Base-by-base conservation (phyloP, 2,888 invertebrate genomes). In the Ichneumoninae sp. region DNA sequence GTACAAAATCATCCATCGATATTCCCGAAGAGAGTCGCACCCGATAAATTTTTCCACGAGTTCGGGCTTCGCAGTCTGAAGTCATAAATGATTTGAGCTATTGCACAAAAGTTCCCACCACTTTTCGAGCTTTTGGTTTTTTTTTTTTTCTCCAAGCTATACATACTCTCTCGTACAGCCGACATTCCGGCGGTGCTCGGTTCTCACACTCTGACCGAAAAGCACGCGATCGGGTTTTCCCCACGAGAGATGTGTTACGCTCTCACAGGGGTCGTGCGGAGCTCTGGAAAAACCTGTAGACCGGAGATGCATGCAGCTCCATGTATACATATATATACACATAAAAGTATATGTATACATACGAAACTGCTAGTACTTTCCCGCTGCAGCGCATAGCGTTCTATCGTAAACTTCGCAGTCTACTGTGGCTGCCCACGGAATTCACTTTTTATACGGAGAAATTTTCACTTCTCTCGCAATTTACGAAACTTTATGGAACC, bases 201-300 rank as follows among this genome's bases (percentile, higher is more conserved):
- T 33, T 65, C 62, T 52, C 70, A 52, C 78, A 70, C 22, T 70
- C 60, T 40, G 47, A 70, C 62, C 70, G 78, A 65, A 71, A 78
- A 65, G 70, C 78, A 62, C 40, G 70, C 70, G 77, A 68, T 77
- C 68, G 78, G 62, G 60, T 70, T 78, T 69, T 19, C 69, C 69
- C 69, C 69, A 30, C 33, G 69, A 62, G 78, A 62, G 60, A 78
- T 70, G 69, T 57, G 66, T 54, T 44, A 40, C 30, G 68, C 44
- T 77, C 57, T 68, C 68, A 30, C 77, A 47, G 57, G 57, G 30
- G 69, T 50, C 69, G 47, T 50, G 36, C n/a, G 57, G 22, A 54
- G 44, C 22, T 54, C 60, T 40, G 69, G 78, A 62, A 62, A 62
- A 62, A 69, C 70, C 60, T 50, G 60, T 70, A 70, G 30, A 13